These are phyloP conservation scores for Speoplatyrhinus poulsoni DNA, from an alignment of 2,113 vertebrate species.

Conservation along the genomic window DNA sequence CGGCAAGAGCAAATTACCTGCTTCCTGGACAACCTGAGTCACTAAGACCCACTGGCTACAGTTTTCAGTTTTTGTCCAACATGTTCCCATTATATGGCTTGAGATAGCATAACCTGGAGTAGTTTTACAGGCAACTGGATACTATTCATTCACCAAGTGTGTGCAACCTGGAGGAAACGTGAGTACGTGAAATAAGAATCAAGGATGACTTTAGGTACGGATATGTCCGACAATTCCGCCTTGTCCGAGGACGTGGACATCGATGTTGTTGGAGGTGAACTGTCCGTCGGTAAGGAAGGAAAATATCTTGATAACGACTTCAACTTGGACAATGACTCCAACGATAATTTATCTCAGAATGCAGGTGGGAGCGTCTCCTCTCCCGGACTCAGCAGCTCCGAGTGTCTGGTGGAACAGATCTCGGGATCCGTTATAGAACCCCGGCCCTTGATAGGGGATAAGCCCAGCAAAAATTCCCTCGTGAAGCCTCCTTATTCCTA, in stretches of 20 bases:
- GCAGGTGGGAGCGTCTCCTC: slow-evolving; percentile 71
- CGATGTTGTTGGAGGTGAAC: slow-evolving; percentile 91
- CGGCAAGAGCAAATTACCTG: slow-evolving; percentile 13
- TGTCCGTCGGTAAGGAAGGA: slow-evolving; percentile 77
- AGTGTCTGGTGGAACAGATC: slow-evolving; percentile 70
- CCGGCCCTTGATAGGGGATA: slow-evolving; percentile 72
- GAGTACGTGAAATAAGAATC: slow-evolving; percentile 53
- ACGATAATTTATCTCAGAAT: slow-evolving; percentile 79
- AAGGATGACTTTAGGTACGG: slow-evolving; percentile 86
- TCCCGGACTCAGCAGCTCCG: slow-evolving; percentile 74
- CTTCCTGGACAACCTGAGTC: slow-evolving; percentile 33
- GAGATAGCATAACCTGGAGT: slow-evolving; percentile 30
- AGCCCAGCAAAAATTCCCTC: slow-evolving; percentile 83
- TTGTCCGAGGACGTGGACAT: slow-evolving; percentile 91
- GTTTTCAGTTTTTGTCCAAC: slow-evolving; percentile 35
- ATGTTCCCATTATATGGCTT: slow-evolving; percentile 57
- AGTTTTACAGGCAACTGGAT: slow-evolving; percentile 25
- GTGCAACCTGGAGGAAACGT: slow-evolving; percentile 54
- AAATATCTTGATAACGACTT: slow-evolving; percentile 77
- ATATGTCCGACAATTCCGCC: slow-evolving; percentile 85
- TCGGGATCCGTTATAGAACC: slow-evolving; percentile 55
- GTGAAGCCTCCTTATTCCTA: slow-evolving; percentile 92
- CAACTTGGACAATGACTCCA: slow-evolving; percentile 81
- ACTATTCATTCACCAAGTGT: slow-evolving; percentile 3
- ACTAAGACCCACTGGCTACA: slow-evolving; percentile 46